Conservation (phyloP, 2,888 invertebrate species). For the Eurytoma californica region DNA sequence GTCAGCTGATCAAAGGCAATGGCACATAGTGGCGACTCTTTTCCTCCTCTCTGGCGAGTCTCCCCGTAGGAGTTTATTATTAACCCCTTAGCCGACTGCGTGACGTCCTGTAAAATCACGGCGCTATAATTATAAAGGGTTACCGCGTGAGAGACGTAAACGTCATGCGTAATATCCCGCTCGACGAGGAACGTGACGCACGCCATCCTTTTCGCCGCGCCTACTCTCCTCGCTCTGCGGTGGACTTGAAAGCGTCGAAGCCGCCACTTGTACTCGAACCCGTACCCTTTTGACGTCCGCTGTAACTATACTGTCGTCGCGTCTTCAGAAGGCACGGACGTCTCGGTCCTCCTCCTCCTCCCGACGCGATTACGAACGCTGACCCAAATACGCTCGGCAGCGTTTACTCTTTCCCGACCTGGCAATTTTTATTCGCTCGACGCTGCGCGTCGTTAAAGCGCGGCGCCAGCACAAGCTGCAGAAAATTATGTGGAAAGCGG, state of each 20-base stretch:
- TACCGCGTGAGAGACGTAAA: constrained; percentile 66
- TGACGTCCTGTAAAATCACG: constrained; percentile 27
- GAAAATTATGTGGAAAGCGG: background rate
- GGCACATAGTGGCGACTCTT: no score
- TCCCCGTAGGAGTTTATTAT: constrained; percentile 63
- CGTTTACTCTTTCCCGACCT: no score
- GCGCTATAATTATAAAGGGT: constrained; percentile 54
- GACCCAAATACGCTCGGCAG: no score
- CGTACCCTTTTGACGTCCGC: background rate
- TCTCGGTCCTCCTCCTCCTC: no score
- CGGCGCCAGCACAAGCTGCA: no score
- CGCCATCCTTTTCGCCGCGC: constrained; percentile 59
- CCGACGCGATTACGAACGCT: no score
- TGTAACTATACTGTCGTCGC: constrained; percentile 2
- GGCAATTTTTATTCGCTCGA: no score
- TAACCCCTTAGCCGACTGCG: constrained; percentile 64
- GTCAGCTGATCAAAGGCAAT: constrained; percentile 23
- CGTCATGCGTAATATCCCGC: constrained; percentile 65
- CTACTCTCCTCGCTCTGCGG: constrained; percentile 42
- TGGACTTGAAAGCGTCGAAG: constrained; percentile 5
- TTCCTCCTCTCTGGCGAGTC: no score
- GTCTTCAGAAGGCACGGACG: background rate
- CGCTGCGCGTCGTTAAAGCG: no score
- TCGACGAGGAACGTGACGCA: constrained; percentile 67
- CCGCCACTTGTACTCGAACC: background rate